Evolutionary conservation across 2,113 vertebrate genomes (phyloP), one percentile per base, ranked within the genome.

Genomic region (Pardalotus punctatus): DNA sequence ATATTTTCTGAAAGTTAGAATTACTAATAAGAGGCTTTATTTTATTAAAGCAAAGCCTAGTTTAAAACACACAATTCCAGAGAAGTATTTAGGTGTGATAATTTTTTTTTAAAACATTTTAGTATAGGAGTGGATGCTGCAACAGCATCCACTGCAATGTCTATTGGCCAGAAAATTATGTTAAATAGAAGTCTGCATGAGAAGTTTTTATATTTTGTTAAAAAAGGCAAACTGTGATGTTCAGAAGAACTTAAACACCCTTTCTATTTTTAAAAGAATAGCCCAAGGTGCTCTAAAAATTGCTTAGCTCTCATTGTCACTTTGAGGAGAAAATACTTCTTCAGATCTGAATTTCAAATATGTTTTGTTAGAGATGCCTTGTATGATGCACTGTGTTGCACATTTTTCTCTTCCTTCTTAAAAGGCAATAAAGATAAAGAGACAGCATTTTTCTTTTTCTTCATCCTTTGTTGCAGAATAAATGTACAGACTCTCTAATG

Each of bases 1-100:
- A 81, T 70, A 60, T 56, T 95, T 95, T 78, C 50, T 74, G 38
- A 29, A 89, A 96, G 45, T 87, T 93, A 72, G 25, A 77, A 72
- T 76, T 92, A 56, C 43, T 69, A 86, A 76, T 45, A 62, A 69
- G 40, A 87, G 79, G 25, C 12, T 91, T 57, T 40, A 14, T 5
- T 36, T 81, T 81, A 88, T 84, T 45, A 57, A 89, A 91, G 17
- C 12, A 56, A 91, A 76, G 12, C 6, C 23, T 70, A 11, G 56
- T 91, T 81, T 69, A 61, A 96, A 87, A 50, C 13, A 12, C 38
- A 6, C 6, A 35, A 69, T 93, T 93, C 23, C 45, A 60, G 45
- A 67, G 79, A 91, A 85, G 10, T n/a, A 53, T 89, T 84, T 79
- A 64, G 28, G 9, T 57, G 20, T n/a, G 22, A 20, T 67, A 71